Evolutionary conservation across 2,888 invertebrate species (phyloP).

Genomic region (Mystacides longicornis): DNA sequence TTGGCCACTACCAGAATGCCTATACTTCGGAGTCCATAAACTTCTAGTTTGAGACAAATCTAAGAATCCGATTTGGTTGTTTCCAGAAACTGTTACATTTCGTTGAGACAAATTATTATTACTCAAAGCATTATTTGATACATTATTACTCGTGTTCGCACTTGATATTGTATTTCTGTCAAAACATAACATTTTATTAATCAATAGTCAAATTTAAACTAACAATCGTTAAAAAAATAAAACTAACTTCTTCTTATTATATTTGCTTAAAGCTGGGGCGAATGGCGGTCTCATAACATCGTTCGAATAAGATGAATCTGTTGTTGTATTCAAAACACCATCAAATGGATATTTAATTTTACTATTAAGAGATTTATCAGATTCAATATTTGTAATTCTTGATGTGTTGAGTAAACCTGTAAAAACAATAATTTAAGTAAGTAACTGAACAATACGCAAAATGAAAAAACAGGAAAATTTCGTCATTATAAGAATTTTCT

Average conservation of each 20-base stretch:
- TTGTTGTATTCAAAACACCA: neutral
- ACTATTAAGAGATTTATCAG: neutral
- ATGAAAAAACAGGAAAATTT: no score
- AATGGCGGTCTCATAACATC: neutral
- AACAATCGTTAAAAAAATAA: no score
- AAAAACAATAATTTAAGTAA: neutral
- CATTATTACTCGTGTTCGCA: no score
- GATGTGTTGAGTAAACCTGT: neutral
- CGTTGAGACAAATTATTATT: no score
- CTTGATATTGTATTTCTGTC: no score
- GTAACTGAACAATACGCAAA: neutral
- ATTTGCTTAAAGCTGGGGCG: neutral
- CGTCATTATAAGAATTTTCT: neutral
- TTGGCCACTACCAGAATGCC: neutral
- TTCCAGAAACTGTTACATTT: no score
- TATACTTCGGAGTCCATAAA: conserved; percentile 17
- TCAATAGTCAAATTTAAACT: no score
- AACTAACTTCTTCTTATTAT: neutral
- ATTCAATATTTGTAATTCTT: neutral
- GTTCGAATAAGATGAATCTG: neutral
- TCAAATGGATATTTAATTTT: neutral
- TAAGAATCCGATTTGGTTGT: no score
- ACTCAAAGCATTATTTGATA: no score
- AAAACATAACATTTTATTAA: no score
- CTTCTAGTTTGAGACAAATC: conserved; percentile 9